A percentile compares a stretch with the other conserved stretches of the same genome.
Conservation (phyloP, 2,888 invertebrate genomes). For the Tridacna gigas region DNA sequence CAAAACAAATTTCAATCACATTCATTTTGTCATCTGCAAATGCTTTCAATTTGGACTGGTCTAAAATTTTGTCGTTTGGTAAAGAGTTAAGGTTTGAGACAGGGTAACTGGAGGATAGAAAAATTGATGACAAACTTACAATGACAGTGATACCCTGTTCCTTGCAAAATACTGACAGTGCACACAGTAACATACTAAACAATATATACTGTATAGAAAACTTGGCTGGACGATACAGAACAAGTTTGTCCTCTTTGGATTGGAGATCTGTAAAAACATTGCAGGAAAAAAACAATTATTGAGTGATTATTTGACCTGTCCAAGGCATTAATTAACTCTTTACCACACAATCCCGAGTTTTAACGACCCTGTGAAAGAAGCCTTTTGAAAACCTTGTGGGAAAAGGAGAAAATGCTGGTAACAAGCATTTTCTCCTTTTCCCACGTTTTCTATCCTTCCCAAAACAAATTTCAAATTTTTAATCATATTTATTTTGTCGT, state of each 20-base stretch:
- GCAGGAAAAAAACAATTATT: too few relatives aligned
- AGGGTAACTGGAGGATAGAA: neutral
- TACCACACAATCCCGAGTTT: too few relatives aligned
- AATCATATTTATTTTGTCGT: too few relatives aligned
- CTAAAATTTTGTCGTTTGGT: neutral
- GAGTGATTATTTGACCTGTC: too few relatives aligned
- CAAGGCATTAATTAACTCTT: too few relatives aligned
- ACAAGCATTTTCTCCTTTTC: too few relatives aligned
- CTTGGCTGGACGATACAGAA: conserved; percentile 52
- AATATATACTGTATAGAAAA: conserved; percentile 68
- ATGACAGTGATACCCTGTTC: conserved; percentile 96
- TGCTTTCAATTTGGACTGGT: neutral
- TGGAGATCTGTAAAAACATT: conserved; percentile 38
- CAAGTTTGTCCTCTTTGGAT: conserved; percentile 35
- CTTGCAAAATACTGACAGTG: conserved; percentile 93
- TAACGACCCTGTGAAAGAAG: too few relatives aligned
- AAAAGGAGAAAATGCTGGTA: too few relatives aligned
- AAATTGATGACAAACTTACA: conserved; percentile 87
- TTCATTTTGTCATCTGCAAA: neutral
- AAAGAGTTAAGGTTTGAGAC: neutral
- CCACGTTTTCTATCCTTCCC: too few relatives aligned
- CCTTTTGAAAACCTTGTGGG: too few relatives aligned
- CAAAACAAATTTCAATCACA: neutral
- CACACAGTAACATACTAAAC: conserved; percentile 71
- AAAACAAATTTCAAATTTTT: too few relatives aligned